Conservation (phyloP, 2,888 invertebrate species). For the Mythimna loreyi region DNA sequence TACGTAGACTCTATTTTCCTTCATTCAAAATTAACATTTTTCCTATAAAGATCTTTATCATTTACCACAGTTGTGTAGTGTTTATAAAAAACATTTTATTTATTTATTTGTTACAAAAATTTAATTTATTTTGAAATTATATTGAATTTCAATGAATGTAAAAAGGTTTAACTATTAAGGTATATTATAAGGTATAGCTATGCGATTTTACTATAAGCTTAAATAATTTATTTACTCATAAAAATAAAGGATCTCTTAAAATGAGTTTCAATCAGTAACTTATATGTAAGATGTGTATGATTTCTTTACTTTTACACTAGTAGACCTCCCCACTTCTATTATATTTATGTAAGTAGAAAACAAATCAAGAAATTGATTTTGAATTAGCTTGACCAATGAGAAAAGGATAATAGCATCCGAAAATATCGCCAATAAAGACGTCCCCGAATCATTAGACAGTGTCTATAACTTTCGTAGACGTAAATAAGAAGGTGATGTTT, state of each 20-base stretch:
- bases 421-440: constrained; percentile 25
- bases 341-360: not conserved
- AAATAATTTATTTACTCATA: too few relatives aligned
- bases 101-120: not conserved
- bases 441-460: constrained; percentile 43
- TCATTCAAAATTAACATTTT: constrained; percentile 67
- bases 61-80: constrained; percentile 34
- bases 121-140: too few relatives aligned
- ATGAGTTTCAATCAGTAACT: too few relatives aligned
- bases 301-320: too few relatives aligned
- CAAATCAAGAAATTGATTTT: not conserved
- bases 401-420: constrained; percentile 2
- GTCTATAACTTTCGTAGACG: constrained; percentile 60
- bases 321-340: too few relatives aligned
- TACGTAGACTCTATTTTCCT: constrained; percentile 66
- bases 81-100: constrained; percentile 31
- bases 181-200: too few relatives aligned
- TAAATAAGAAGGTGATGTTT: constrained; percentile 62
- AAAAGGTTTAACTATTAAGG: too few relatives aligned
- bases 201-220: too few relatives aligned
- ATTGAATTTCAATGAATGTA: too few relatives aligned
- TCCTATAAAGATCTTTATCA: constrained; percentile 68
- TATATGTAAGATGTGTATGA: too few relatives aligned
- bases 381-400: not conserved
- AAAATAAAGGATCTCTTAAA: too few relatives aligned